Evolutionary conservation across 2,797 vertebrate species (phyloP).

Genomic region (Pipistrellus pygmaeus): DNA sequence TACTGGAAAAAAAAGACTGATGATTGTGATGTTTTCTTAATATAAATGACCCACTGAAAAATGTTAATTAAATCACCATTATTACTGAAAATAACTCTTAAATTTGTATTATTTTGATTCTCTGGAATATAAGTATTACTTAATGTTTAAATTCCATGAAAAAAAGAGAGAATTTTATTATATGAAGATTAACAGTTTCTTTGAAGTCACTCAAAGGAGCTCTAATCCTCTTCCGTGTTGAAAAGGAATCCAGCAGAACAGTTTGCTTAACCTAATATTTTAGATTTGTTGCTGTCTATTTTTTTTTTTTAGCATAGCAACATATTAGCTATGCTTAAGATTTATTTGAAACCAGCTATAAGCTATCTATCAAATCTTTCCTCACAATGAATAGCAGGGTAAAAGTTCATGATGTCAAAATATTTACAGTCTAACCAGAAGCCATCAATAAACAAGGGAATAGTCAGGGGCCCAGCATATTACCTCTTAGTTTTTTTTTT

Average conservation of each 20-base stretch:
- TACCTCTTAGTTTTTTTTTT: slow-evolving; percentile 26
- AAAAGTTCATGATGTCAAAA: slow-evolving; percentile 25
- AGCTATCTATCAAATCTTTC: not conserved
- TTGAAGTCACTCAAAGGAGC: slow-evolving; percentile 19
- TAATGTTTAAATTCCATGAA: slow-evolving; percentile 32
- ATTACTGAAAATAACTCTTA: not conserved
- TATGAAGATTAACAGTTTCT: slow-evolving; percentile 27
- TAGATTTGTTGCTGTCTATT: not conserved
- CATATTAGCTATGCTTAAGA: not conserved
- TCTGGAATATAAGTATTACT: slow-evolving; percentile 10
- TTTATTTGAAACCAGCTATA: not conserved
- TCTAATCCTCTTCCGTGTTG: not conserved
- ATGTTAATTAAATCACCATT: slow-evolving; percentile 20
- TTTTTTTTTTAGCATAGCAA: not conserved
- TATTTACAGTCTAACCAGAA: slow-evolving; percentile 20
- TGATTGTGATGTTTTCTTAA: not conserved
- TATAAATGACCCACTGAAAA: not conserved
- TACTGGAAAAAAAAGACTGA: not conserved
- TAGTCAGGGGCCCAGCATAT: not conserved
- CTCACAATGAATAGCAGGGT: not conserved
- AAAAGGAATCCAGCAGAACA: slow-evolving; percentile 22
- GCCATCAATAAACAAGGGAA: slow-evolving; percentile 2
- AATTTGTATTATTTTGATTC: not conserved
- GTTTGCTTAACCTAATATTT: slow-evolving; percentile 13
- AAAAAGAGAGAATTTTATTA: slow-evolving; percentile 41